Evolutionary conservation across 37 sponge, comb jelly and placozoan genomes (phyloP), one percentile per base, ranked within the genome.

Genomic region (Corticium candelabrum): DNA sequence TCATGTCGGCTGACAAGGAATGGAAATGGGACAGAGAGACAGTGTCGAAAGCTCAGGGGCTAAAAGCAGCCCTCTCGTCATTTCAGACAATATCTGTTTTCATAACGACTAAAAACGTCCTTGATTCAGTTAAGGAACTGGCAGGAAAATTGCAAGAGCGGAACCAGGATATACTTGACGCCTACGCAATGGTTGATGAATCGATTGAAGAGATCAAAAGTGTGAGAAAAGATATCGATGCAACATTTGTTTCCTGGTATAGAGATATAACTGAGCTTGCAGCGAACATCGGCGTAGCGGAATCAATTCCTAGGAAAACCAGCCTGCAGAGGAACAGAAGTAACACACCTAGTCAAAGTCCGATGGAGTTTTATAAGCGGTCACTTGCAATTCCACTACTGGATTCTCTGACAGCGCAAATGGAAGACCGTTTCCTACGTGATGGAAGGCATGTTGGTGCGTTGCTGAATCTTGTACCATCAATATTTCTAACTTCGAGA

Each of bases 41-140:
- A n/a, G n/a, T n/a, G n/a, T n/a, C n/a, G n/a, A 81, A 82, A n/a
- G 82, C 82, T 1, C 82, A 82, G 67, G 76, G 76, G 5, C 41
- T 82, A 15, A 79, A 40, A 36, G 41, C 81, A 69, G 30, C 81
- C 50, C 69, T 85, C 39, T 81, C 81, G 3, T 37, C 71, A 7
- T 85, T 85, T 85, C 80, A 73, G 38, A 80, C 77, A 34, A 79
- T 85, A 1, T 38, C 70, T 62, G 70, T 40, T 3, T 78, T 84
- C 29, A 2, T 84, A 3, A 69, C 78, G 3, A 74, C 85, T 0
- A 74, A 84, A 35, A 84, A 73, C 75, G 69, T 37, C 31, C 40
- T 84, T 15, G 76, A 43, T 79, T 40, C 74, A 74, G 76, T 74
- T 1, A 79, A 84, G 68, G n/a, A 68, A 15, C 80, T 84, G 41